Percentiles rank a stretch among this genome's conserved stretches.
These are phyloP conservation scores for Alouatta palliata DNA, from an alignment of 2,113 vertebrate species.

Conservation along the genomic window DNA sequence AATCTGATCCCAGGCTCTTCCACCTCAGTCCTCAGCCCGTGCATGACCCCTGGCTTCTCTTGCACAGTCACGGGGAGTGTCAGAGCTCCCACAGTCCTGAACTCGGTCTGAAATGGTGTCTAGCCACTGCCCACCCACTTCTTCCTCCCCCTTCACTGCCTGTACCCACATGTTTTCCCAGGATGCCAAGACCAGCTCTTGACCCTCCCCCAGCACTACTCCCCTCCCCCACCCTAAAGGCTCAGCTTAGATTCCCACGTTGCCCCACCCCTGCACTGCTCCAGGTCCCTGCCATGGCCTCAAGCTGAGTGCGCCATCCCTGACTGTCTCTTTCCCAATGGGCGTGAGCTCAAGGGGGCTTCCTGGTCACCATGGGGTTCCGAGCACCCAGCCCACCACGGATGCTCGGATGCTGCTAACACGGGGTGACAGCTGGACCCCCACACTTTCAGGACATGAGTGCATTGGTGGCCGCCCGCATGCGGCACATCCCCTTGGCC, in stretches of 20 bases:
- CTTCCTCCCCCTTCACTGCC: rapidly evolving
- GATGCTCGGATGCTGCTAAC: background rate
- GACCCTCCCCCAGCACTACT: background rate
- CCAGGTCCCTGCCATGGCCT: background rate
- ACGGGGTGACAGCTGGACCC: background rate
- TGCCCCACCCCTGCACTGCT: background rate
- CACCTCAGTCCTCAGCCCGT: background rate
- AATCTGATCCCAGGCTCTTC: too few relatives aligned
- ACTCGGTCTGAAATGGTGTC: background rate
- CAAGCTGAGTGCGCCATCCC: rapidly evolving
- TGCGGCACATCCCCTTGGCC: constrained; percentile 95
- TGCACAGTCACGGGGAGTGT: rapidly evolving
- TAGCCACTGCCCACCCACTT: background rate
- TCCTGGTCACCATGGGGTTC: background rate
- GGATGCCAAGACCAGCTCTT: background rate
- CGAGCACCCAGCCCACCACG: background rate
- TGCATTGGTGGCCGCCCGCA: constrained; percentile 94
- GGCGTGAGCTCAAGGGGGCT: too few relatives aligned
- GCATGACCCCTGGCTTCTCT: background rate
- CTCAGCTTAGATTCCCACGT: background rate
- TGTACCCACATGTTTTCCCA: background rate
- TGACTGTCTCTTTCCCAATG: background rate
- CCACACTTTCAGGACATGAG: constrained; percentile 92
- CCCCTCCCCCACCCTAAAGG: background rate
- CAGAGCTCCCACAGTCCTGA: background rate